These are phyloP conservation scores for Arnoldichthys spilopterus DNA, from an alignment of 2,797 vertebrate genomes.

Conservation along the genomic window DNA sequence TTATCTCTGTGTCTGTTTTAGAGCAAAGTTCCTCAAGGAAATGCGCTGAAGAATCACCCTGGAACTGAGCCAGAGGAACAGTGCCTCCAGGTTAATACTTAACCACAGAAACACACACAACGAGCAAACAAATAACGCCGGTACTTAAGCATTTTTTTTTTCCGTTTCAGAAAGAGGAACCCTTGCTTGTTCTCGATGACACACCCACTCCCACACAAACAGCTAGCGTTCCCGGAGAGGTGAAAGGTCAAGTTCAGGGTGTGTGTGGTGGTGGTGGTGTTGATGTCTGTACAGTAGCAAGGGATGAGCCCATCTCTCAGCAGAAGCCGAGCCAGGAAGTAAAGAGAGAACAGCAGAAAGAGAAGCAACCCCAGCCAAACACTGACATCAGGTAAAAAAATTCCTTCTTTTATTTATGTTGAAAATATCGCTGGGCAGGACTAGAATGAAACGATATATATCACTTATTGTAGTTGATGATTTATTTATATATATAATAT, in stretches of 20 bases:
- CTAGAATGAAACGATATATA: neutral
- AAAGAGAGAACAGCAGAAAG: neutral
- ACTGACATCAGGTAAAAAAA: constrained; percentile 25
- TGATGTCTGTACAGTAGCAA: neutral
- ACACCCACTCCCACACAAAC: constrained; percentile 1
- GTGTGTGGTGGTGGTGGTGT: too few species aligned
- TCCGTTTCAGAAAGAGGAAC: constrained; percentile 69
- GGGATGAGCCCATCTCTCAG: neutral
- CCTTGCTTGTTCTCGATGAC: constrained; percentile 73
- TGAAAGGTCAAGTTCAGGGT: constrained; percentile 10
- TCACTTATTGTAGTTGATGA: neutral
- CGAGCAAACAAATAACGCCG: constrained; percentile 2
- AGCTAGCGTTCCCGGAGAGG: neutral
- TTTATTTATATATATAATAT: too few species aligned
- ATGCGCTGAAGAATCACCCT: neutral
- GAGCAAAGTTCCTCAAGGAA: constrained; percentile 29
- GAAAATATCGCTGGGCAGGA: neutral
- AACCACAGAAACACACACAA: constrained; percentile 14
- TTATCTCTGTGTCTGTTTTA: constrained; percentile 11
- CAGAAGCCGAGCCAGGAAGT: constrained; percentile 8
- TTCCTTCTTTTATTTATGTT: neutral
- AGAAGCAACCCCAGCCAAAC: constrained; percentile 5
- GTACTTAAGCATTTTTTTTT: neutral
- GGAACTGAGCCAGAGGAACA: constrained; percentile 30
- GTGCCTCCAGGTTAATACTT: constrained; percentile 10